Evolutionary conservation across 2,113 vertebrate genomes (phyloP).

Genomic region (Verasper variegatus): DNA sequence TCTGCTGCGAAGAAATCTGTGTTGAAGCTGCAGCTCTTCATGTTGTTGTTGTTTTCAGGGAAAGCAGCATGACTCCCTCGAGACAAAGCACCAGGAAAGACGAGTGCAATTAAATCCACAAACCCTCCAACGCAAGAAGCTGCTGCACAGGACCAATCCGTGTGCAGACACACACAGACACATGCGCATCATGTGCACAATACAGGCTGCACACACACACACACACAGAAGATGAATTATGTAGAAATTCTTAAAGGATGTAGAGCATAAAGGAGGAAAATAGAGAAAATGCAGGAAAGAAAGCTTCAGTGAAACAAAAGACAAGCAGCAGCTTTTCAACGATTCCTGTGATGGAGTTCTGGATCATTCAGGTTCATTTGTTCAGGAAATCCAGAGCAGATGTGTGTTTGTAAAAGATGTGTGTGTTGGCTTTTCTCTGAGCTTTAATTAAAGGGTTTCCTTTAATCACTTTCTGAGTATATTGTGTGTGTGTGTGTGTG

Average conservation of each 20-base stretch:
- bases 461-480: neutral
- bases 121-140: constrained; percentile 7
- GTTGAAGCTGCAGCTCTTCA: neutral
- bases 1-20: neutral
- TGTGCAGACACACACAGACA: neutral
- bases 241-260: neutral
- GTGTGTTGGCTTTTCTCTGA: neutral
- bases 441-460: neutral
- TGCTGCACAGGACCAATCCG: neutral
- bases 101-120: constrained; percentile 32
- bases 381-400: neutral
- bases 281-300: too few species aligned
- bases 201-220: neutral
- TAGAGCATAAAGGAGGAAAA: neutral
- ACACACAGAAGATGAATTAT: neutral
- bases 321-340: neutral
- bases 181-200: too few species aligned
- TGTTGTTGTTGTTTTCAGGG: neutral
- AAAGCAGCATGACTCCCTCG: constrained; percentile 6
- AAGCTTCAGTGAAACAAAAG: neutral
- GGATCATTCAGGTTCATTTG: neutral
- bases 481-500: too few species aligned
- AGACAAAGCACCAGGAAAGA: constrained; percentile 33
- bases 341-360: too few species aligned
- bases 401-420: neutral